phyloP scores from a whole-genome alignment of 2,113 vertebrate genomes.

The Orcinus orca region DNA sequence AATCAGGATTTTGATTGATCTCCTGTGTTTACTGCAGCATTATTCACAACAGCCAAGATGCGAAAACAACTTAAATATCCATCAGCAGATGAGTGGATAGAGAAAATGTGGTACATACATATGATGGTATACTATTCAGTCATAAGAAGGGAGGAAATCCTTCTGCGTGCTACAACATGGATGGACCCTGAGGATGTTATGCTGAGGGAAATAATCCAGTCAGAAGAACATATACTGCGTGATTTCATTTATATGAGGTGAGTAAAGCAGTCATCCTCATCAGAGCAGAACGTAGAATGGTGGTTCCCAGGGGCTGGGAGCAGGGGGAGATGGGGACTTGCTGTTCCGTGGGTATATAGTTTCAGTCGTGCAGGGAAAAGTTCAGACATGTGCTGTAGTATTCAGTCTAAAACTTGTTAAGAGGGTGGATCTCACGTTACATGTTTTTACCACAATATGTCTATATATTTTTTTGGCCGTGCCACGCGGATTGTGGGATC shows the following conservation, averaged over 20 bases:
- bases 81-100: neutral
- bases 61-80: neutral
- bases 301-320: neutral
- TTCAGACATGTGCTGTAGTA: neutral
- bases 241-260: neutral
- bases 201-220: neutral
- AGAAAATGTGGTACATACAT: neutral
- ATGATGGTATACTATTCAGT: neutral
- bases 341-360: neutral
- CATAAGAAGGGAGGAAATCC: neutral
- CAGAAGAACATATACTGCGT: neutral
- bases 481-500: too few relatives aligned
- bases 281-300: neutral
- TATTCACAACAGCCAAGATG: neutral
- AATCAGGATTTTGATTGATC: neutral
- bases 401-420: neutral
- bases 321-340: neutral
- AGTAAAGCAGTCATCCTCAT: neutral
- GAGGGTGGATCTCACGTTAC: neutral
- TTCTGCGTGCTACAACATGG: rapidly evolving
- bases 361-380: neutral
- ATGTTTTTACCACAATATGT: neutral
- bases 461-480: too few relatives aligned
- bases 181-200: neutral
- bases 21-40: neutral